Evolutionary conservation across 2,888 invertebrate species (phyloP), one percentile per base, ranked within the genome.

Genomic region (Drosophila testacea): DNA sequence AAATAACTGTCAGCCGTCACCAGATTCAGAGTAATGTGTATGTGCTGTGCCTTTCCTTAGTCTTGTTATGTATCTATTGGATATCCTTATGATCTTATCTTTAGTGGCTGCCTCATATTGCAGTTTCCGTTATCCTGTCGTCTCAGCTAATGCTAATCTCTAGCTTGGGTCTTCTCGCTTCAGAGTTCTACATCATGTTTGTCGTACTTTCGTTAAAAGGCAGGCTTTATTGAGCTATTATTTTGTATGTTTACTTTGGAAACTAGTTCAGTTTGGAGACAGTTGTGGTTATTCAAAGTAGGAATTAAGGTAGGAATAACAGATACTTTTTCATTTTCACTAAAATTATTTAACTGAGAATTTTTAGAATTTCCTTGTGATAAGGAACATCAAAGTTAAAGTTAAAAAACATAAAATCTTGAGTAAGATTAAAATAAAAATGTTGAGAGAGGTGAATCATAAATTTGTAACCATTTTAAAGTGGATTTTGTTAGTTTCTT

Each of bases 21-120:
- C 61, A 44, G 44, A 22, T 16, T 42, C 32, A 28, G 28, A 16
- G 22, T 3, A 3, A 22, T 22, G 22, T 22, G 22, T 22, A 22
- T 13, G 13, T 11, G 44, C 30, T 36, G 39, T 36, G 52, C 46
- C 46, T 55, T 16, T 36, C 54, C 27, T 41, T 63, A 60, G 80
- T 68, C 75, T 63, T 73, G 68, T 76, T 73, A 66, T 66, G 27
- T 64, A 73, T 74, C 72, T 68, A 72, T 77, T 69, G 73, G 62
- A 67, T 66, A 61, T 81, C 54, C 48, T 39, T 16, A 36, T 69
- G 86, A 83, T 83, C 79, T 63, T 81, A 83, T 83, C 86, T 83
- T 48, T 68, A 79, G 71, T 71, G 69, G 47, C 83, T 73, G 74
- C 68, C 69, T 83, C 83, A 48, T 41, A 56, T 83, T 79, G 72